Conservation (phyloP, 2,888 invertebrate species). For the Aleiodes testaceus region DNA sequence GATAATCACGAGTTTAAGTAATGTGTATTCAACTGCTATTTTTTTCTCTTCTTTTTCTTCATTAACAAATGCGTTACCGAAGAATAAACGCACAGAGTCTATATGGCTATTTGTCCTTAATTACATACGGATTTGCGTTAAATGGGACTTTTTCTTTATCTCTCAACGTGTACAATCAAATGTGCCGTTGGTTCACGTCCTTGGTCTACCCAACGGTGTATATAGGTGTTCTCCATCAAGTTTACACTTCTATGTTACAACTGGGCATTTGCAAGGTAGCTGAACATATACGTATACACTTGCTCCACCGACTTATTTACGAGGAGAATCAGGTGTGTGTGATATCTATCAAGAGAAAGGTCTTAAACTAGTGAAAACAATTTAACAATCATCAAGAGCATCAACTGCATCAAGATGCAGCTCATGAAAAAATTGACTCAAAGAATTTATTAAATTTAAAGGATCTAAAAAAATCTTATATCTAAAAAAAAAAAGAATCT, state of each 20-base stretch:
- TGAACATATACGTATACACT: neutral
- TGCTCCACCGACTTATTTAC: neutral
- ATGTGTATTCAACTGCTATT: neutral
- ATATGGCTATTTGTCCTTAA: conserved; percentile 7
- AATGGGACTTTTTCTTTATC: neutral
- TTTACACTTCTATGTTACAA: conserved; percentile 16
- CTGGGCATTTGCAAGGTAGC: neutral
- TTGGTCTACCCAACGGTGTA: conserved; percentile 21
- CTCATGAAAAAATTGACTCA: too few species aligned
- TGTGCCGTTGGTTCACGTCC: conserved; percentile 30
- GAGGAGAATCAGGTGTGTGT: neutral
- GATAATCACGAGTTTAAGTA: conserved; percentile 9
- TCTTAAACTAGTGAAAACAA: neutral
- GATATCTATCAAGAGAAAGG: neutral
- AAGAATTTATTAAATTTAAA: too few species aligned
- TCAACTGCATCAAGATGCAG: too few species aligned
- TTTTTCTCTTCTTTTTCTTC: neutral
- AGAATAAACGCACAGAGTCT: neutral
- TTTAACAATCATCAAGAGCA: too few species aligned
- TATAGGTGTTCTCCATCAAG: conserved; percentile 3
- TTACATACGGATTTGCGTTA: neutral
- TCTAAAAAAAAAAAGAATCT: too few species aligned
- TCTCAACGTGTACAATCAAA: conserved; percentile 26
- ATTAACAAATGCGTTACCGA: neutral
- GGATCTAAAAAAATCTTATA: too few species aligned